A percentile compares a stretch with the other conserved stretches of the same genome.
Evolutionary conservation across 2,888 invertebrate genomes (phyloP).

Genomic region (Lochmaea capreae): DNA sequence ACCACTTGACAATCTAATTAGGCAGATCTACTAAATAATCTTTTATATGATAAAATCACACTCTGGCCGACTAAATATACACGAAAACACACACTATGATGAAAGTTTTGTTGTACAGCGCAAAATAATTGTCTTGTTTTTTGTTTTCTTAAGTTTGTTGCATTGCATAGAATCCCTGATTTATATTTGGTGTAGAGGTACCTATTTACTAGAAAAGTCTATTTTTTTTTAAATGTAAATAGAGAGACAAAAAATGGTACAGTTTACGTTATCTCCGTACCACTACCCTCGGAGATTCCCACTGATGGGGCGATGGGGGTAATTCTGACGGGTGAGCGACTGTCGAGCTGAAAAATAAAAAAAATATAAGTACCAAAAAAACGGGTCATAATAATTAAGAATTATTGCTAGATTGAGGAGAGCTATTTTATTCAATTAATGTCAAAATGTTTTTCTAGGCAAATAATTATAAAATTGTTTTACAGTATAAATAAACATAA

Average conservation of each 20-base stretch:
- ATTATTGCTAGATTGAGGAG: neutral
- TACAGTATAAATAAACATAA: too few species aligned
- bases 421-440: neutral
- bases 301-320: constrained; percentile 98
- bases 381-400: neutral
- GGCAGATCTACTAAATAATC: constrained; percentile 55
- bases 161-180: constrained; percentile 65
- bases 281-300: constrained; percentile 82
- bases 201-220: constrained; percentile 17
- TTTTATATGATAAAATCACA: constrained; percentile 56
- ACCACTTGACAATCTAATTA: constrained; percentile 42
- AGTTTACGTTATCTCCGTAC: constrained; percentile 60
- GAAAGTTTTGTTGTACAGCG: constrained; percentile 55
- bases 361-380: neutral
- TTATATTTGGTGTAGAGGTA: constrained; percentile 63
- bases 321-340: constrained; percentile 98
- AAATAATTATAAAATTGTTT: too few species aligned
- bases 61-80: constrained; percentile 62
- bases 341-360: constrained; percentile 83
- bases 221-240: constrained; percentile 38
- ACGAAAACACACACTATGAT: constrained; percentile 57
- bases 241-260: constrained; percentile 48
- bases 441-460: neutral
- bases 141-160: constrained; percentile 28
- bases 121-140: constrained; percentile 52